These are phyloP conservation scores for Riptortus pedestris DNA, from an alignment of 1,140 invertebrate species.

Conservation along the genomic window DNA sequence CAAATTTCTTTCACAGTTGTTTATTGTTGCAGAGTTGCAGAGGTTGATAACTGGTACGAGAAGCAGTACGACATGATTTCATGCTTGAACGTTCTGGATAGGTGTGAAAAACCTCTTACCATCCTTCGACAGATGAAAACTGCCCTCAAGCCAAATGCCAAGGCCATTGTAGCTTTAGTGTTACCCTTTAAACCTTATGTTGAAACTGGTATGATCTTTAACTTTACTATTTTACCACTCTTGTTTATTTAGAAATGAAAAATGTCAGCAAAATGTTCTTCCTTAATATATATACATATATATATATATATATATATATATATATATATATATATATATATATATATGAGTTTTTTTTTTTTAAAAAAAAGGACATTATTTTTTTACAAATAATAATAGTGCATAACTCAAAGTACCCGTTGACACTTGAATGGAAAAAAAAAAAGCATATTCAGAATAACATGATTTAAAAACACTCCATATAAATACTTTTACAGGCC, in stretches of 20 bases:
- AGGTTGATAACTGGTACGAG: conserved; percentile 60
- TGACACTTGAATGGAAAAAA: too few relatives aligned
- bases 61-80: conserved; percentile 64
- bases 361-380: too few relatives aligned
- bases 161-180: conserved; percentile 70
- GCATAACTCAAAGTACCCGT: too few relatives aligned
- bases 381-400: too few relatives aligned
- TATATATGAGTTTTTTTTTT: too few relatives aligned
- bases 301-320: neutral
- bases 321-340: neutral
- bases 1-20: neutral
- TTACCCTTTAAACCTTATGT: conserved; percentile 84
- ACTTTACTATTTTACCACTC: neutral
- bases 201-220: conserved; percentile 52
- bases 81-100: conserved; percentile 81
- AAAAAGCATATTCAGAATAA: too few relatives aligned
- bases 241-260: too few relatives aligned
- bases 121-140: conserved; percentile 57
- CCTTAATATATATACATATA: neutral
- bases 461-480: too few relatives aligned
- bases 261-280: neutral
- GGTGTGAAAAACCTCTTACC: conserved; percentile 67
- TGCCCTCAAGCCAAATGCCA: conserved; percentile 54
- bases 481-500: too few relatives aligned
- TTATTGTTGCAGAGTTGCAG: conserved; percentile 53